These are phyloP conservation scores for Phrixothrix hirtus DNA, from an alignment of 2,888 invertebrate genomes.

Conservation along the genomic window DNA sequence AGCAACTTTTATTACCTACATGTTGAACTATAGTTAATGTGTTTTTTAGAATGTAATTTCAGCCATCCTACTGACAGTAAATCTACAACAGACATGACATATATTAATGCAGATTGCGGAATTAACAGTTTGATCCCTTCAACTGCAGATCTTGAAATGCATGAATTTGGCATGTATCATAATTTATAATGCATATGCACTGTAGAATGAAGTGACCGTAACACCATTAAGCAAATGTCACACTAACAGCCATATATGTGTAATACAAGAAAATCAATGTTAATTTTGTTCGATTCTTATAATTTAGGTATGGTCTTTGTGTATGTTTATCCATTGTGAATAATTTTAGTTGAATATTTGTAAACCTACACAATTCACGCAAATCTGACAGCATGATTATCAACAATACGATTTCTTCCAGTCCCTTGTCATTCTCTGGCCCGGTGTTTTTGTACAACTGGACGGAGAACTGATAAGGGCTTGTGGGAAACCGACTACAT, in stretches of 20 bases:
- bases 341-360: no score
- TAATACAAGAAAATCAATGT: no score
- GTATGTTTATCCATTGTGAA: no score
- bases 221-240: no score
- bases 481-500: constrained; percentile 68
- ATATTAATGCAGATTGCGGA: no score
- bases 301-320: neutral
- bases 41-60: no score
- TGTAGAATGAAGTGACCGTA: neutral
- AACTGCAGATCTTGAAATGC: constrained; percentile 14
- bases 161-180: constrained; percentile 9
- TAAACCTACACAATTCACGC: no score
- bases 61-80: no score
- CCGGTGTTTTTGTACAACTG: constrained; percentile 86
- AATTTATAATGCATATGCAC: constrained; percentile 17
- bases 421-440: constrained; percentile 95
- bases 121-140: constrained; percentile 16
- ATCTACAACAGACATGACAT: no score
- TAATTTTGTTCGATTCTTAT: neutral
- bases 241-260: no score
- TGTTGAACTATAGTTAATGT: no score
- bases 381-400: neutral
- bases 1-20: no score
- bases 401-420: constrained; percentile 52
- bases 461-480: constrained; percentile 99